Evolutionary conservation across 2,797 vertebrate species (phyloP).

Genomic region (Acropternis orthonyx): DNA sequence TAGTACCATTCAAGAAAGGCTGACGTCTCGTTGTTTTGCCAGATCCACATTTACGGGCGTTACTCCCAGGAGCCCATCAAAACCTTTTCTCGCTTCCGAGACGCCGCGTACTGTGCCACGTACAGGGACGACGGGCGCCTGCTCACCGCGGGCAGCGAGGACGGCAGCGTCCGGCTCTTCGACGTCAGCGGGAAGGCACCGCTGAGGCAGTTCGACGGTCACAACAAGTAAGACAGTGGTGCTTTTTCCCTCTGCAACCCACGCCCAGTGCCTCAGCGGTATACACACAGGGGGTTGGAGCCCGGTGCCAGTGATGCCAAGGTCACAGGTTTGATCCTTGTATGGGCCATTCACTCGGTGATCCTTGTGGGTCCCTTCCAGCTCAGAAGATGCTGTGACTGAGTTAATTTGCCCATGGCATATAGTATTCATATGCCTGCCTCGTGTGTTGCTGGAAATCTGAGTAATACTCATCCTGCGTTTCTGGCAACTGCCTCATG

Average conservation of each 20-base stretch:
- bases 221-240: conserved; percentile 82
- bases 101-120: conserved; percentile 88
- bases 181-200: conserved; percentile 86
- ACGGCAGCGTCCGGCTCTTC: conserved; percentile 85
- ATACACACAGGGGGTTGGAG: too few relatives aligned
- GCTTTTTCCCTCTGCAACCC: neutral
- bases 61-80: conserved; percentile 92
- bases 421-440: too few relatives aligned
- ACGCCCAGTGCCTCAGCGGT: too few relatives aligned
- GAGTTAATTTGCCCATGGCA: too few relatives aligned
- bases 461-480: rapidly evolving
- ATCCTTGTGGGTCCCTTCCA: too few relatives aligned
- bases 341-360: too few relatives aligned
- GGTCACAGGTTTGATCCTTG: too few relatives aligned
- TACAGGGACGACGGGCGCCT: conserved; percentile 89
- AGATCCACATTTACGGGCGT: conserved; percentile 92
- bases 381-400: too few relatives aligned
- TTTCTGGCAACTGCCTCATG: rapidly evolving
- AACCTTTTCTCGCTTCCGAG: conserved; percentile 89
- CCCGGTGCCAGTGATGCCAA: too few relatives aligned
- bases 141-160: conserved; percentile 90
- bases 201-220: conserved; percentile 88
- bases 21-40: neutral
- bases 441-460: neutral
- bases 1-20: rapidly evolving